Conservation (phyloP, 1,140 invertebrate species). For the Dolichoris vasculosae region DNA sequence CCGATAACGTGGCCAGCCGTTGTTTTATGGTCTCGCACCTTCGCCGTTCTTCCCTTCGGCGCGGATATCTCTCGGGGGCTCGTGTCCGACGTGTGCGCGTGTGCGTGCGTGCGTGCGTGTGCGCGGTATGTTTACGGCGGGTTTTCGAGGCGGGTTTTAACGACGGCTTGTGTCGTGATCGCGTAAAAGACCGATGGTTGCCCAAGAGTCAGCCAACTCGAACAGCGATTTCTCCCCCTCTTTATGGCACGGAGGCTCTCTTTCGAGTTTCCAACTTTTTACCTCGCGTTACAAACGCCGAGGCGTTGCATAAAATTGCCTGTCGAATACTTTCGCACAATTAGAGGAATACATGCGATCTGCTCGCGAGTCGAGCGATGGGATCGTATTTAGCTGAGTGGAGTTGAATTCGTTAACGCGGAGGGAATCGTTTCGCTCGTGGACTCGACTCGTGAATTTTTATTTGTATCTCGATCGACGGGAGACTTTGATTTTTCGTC, state of each 20-base stretch:
- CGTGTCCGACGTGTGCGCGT: not conserved
- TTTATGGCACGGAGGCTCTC: not conserved
- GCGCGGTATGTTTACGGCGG: constrained; percentile 22
- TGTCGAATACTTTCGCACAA: constrained; percentile 44
- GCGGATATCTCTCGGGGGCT: constrained; percentile 57
- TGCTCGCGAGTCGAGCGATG: not conserved
- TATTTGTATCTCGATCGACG: too few species aligned
- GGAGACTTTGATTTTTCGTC: too few species aligned
- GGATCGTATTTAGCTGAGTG: not conserved
- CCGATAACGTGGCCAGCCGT: constrained; percentile 54
- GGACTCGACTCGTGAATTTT: too few species aligned
- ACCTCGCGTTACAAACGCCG: not conserved
- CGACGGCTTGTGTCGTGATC: constrained; percentile 42
- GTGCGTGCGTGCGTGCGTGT: too few species aligned
- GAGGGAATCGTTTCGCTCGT: too few species aligned
- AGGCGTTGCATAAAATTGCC: constrained; percentile 25
- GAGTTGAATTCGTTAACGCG: too few species aligned
- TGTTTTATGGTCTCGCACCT: constrained; percentile 70
- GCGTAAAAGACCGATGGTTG: constrained; percentile 45
- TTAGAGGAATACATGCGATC: constrained; percentile 39
- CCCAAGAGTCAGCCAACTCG: not conserved
- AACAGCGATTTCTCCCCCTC: not conserved
- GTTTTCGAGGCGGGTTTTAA: constrained; percentile 36
- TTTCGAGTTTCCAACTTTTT: constrained; percentile 18
- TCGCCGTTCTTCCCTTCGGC: too few species aligned